Percentiles rank a stretch among this genome's conserved stretches.
Conservation (phyloP, 2,113 vertebrate genomes). For the Podocnemis expansa region DNA sequence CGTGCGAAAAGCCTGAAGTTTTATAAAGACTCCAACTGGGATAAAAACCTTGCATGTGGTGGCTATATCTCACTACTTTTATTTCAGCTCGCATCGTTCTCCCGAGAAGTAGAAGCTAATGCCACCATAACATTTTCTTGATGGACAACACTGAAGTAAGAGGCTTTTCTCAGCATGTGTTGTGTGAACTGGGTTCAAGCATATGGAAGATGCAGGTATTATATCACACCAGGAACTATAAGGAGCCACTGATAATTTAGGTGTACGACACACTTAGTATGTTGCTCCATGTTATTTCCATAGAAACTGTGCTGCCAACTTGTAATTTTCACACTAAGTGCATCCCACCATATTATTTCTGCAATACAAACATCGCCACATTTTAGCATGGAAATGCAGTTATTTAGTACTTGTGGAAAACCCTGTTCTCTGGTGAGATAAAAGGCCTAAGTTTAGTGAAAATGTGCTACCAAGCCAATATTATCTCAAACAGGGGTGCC, state of each 20-base stretch:
- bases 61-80: not conserved
- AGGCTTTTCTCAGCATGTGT: not conserved
- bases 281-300: slow-evolving; percentile 56
- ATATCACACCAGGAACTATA: not conserved
- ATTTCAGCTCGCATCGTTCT: not conserved
- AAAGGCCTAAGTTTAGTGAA: slow-evolving; percentile 31
- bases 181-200: not conserved
- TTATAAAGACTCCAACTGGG: not conserved
- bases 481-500: not conserved
- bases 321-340: slow-evolving; percentile 57
- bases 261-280: not conserved
- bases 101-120: not conserved
- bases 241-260: not conserved
- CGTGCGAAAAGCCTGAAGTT: not conserved
- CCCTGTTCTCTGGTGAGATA: not conserved
- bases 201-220: not conserved
- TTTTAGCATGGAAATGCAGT: not conserved
- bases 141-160: not conserved
- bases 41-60: not conserved
- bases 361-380: slow-evolving; percentile 17
- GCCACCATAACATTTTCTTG: not conserved
- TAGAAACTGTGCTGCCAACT: slow-evolving; percentile 46
- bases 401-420: slow-evolving; percentile 16
- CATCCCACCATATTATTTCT: not conserved
- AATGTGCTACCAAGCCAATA: not conserved